Base-by-base conservation (phyloP, 2,797 vertebrate species). In the Cephalopachus bancanus region DNA sequence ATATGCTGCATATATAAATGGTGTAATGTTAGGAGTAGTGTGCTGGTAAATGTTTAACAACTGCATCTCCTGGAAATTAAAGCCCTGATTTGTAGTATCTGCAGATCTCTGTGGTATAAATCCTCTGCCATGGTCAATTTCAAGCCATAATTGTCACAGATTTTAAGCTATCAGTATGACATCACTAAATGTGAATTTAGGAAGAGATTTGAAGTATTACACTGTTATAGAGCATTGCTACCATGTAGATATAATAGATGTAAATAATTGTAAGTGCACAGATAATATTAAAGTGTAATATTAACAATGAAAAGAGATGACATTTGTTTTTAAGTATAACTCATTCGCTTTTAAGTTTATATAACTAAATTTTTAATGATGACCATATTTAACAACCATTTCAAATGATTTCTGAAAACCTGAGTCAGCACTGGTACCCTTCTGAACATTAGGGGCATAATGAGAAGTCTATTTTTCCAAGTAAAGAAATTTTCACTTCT, bases 401-500 rank as follows among this genome's bases (percentile, higher is more conserved):
- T 87, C 53, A 49, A n/a, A 93, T 91, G 15, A 87, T 75, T 96
- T 94, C 89, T 94, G 37, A 89, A 92, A 96, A 91, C 71, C 0
- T 69, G 33, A 94, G 26, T 44, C 44, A 91, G 57, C 69, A 89
- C 33, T 8, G 87, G 62, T n/a, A 86, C 0, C 16, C 67, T n/a
- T 62, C 2, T 81, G 19, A 80, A 87, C 87, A 59, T 44, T 33
- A 79, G n/a, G 55, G 15, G 83, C 15, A 53, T 17, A 84, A 72
- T 55, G 49, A 94, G 76, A 93, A 37, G 16, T 33, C 7, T 65
- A 62, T 37, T 94, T 79, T 92, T 76, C 10, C 17, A 86, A 85
- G 19, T 78, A 60, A 91, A 94, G 72, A 74, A 81, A 62, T 74
- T 83, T 15, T 94, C 33, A 89, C 44, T 86, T 87, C 20, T 14